phyloP scores from a whole-genome alignment of 1,140 invertebrate species.

The Coptotermes formosanus region DNA sequence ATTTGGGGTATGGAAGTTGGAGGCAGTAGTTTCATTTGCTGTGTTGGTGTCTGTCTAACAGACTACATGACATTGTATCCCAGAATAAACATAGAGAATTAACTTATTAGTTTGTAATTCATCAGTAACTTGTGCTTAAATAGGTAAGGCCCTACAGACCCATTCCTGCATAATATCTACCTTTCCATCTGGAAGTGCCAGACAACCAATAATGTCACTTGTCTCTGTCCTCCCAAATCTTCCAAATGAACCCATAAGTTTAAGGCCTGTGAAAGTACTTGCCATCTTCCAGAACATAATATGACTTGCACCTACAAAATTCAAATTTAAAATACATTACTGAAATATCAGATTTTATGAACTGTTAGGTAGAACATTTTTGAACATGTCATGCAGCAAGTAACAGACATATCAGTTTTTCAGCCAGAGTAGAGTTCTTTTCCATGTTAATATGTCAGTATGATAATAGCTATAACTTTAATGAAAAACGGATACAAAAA shows the following conservation, averaged over 20 bases:
- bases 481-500: too few species aligned
- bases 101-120: neutral
- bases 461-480: too few species aligned
- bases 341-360: too few species aligned
- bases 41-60: too few species aligned
- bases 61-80: too few species aligned
- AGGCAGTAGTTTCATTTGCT: too few species aligned
- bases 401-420: too few species aligned
- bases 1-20: too few species aligned
- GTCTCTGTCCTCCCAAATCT: conserved; percentile 89
- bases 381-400: too few species aligned
- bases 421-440: too few species aligned
- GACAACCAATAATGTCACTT: conserved; percentile 80
- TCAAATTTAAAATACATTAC: neutral
- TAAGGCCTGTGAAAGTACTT: conserved; percentile 84
- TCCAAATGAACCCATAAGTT: conserved; percentile 80
- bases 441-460: too few species aligned
- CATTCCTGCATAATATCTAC: conserved; percentile 45
- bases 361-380: too few species aligned
- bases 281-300: conserved; percentile 95
- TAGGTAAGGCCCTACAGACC: neutral
- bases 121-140: conserved; percentile 20
- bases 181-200: conserved; percentile 83
- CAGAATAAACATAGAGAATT: neutral
- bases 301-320: conserved; percentile 60